A percentile compares a stretch with the other conserved stretches of the same genome.
Evolutionary conservation across 1,140 invertebrate genomes (phyloP).

Genomic region (Orchestia grillus): DNA sequence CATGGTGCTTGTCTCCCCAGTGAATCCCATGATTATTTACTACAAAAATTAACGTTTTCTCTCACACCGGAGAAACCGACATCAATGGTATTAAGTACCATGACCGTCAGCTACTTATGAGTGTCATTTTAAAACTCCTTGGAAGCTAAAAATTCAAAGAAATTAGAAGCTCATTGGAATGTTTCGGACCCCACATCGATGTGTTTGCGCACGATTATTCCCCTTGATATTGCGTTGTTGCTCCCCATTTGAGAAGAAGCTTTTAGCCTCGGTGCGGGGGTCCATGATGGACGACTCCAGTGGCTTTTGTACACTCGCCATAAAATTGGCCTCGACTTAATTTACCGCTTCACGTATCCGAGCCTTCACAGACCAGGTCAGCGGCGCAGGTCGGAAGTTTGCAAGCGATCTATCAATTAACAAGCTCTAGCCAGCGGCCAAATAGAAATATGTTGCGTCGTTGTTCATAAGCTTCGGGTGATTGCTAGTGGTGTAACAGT

Average conservation of each 20-base stretch:
- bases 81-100: neutral
- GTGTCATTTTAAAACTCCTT: neutral
- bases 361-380: neutral
- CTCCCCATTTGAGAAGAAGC: slow-evolving; percentile 10
- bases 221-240: slow-evolving; percentile 11
- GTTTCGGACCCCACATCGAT: neutral
- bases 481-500: neutral
- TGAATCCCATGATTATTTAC: too few species aligned
- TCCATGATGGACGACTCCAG: slow-evolving; percentile 42
- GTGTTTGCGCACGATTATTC: neutral
- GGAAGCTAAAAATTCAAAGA: neutral
- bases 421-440: neutral
- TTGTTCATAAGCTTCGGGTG: neutral
- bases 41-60: too few species aligned
- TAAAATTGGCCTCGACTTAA: slow-evolving; percentile 38
- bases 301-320: slow-evolving; percentile 14
- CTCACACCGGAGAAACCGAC: neutral
- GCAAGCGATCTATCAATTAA: neutral
- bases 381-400: neutral
- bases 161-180: neutral
- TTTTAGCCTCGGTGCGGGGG: slow-evolving; percentile 29
- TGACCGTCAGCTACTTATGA: neutral
- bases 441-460: neutral
- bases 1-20: too few species aligned
- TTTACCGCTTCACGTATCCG: slow-evolving; percentile 5